Percentiles rank a stretch among this genome's conserved stretches.
Conservation (phyloP, 2,888 invertebrate genomes). For the Catonia carolina region DNA sequence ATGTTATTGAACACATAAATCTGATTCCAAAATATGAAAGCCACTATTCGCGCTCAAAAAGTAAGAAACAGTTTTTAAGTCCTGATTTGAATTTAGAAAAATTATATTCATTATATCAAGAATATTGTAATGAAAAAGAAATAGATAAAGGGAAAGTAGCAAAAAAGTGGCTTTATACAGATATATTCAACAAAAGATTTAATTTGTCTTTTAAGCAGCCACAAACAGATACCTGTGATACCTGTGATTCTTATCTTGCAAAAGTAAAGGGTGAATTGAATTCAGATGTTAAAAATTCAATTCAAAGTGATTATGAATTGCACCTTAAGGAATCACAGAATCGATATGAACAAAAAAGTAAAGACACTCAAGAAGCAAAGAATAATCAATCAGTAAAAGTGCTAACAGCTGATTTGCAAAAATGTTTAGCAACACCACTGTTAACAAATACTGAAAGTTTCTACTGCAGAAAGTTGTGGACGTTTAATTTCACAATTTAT, state of each 20-base stretch:
- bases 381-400: too few species aligned
- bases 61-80: conserved; percentile 10
- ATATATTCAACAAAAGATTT: too few species aligned
- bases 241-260: conserved; percentile 1
- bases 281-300: too few species aligned
- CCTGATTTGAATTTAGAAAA: neutral
- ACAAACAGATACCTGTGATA: too few species aligned
- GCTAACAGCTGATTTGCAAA: conserved; percentile 17
- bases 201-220: too few species aligned
- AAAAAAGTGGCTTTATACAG: too few species aligned
- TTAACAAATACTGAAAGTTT: conserved; percentile 19
- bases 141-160: too few species aligned
- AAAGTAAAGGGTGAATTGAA: too few species aligned
- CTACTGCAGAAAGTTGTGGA: conserved; percentile 16
- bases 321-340: too few species aligned
- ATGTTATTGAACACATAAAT: conserved; percentile 3
- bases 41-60: conserved; percentile 12
- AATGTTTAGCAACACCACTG: conserved; percentile 18
- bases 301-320: too few species aligned
- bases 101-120: conserved; percentile 7
- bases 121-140: neutral
- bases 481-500: conserved; percentile 16
- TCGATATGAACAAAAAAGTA: too few species aligned
- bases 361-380: too few species aligned
- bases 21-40: conserved; percentile 13